These are phyloP conservation scores for Bacillus rossius DNA, from an alignment of 1,140 invertebrate species.

Conservation along the genomic window DNA sequence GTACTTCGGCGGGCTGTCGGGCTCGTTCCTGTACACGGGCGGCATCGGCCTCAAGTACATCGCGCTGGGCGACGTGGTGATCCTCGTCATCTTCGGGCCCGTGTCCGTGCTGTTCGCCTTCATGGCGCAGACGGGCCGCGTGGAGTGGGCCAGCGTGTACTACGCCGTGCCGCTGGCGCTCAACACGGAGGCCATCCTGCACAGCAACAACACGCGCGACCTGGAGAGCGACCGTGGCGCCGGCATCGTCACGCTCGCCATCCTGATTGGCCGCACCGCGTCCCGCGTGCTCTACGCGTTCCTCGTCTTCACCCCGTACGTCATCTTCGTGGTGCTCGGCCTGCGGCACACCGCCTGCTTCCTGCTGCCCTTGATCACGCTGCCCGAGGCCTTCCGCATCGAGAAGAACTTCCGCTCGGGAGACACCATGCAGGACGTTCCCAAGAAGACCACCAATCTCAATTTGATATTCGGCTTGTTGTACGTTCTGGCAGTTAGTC, in stretches of 20 bases:
- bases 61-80: slow-evolving; percentile 83
- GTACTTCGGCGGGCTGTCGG: slow-evolving; percentile 93
- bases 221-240: slow-evolving; percentile 76
- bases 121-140: slow-evolving; percentile 81
- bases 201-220: slow-evolving; percentile 92
- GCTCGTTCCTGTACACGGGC: slow-evolving; percentile 89
- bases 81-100: slow-evolving; percentile 90
- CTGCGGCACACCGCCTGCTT: slow-evolving; percentile 84
- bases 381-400: slow-evolving; percentile 82
- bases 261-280: slow-evolving; percentile 84
- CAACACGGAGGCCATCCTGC: slow-evolving; percentile 92
- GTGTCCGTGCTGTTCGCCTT: slow-evolving; percentile 93
- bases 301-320: slow-evolving; percentile 87
- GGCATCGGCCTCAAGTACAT: slow-evolving; percentile 94
- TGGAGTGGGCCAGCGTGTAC: slow-evolving; percentile 81
- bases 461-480: slow-evolving; percentile 89
- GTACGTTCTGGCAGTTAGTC: slow-evolving; percentile 70
- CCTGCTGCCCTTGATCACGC: slow-evolving; percentile 78
- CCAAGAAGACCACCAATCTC: slow-evolving; percentile 80
- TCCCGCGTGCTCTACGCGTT: slow-evolving; percentile 89
- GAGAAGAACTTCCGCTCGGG: slow-evolving; percentile 82
- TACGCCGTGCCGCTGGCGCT: slow-evolving; percentile 91
- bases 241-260: slow-evolving; percentile 88
- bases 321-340: slow-evolving; percentile 77
- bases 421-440: slow-evolving; percentile 71